Percentiles rank a stretch among this genome's conserved stretches.
Evolutionary conservation across 2,888 invertebrate genomes (phyloP).

Genomic region (Schizotus pectinicornis): DNA sequence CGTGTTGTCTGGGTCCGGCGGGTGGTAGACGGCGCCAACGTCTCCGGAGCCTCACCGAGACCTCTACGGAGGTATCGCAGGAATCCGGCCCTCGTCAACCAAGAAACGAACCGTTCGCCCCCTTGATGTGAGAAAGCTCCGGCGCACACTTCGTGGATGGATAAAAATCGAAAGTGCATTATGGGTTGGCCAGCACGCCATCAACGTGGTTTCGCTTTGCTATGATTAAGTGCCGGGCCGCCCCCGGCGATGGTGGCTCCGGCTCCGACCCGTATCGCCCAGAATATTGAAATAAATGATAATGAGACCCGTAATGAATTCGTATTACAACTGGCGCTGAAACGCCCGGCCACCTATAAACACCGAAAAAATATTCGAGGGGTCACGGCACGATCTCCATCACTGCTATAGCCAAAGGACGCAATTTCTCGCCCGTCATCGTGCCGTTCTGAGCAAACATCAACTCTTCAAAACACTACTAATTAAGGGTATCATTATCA

Average conservation of each 20-base stretch:
- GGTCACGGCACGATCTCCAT: slow-evolving; percentile 1
- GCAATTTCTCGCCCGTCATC: slow-evolving; percentile 25
- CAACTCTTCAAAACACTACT: slow-evolving; percentile 54
- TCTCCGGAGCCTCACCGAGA: slow-evolving; percentile 17
- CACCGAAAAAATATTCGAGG: slow-evolving; percentile 19
- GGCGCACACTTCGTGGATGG: neutral
- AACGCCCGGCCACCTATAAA: slow-evolving; percentile 23
- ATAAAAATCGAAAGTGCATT: slow-evolving; percentile 1
- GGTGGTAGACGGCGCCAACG: slow-evolving; percentile 57
- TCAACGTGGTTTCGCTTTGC: slow-evolving; percentile 17
- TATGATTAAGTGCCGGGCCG: slow-evolving; percentile 28
- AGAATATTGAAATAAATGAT: slow-evolving; percentile 46
- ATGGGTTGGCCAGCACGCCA: slow-evolving; percentile 16
- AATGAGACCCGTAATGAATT: slow-evolving; percentile 45
- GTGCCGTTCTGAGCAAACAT: slow-evolving; percentile 52
- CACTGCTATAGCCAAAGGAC: slow-evolving; percentile 18
- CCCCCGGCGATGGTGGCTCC: slow-evolving; percentile 24
- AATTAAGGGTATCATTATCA: slow-evolving; percentile 59
- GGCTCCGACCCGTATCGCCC: slow-evolving; percentile 16
- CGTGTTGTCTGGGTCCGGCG: slow-evolving; percentile 52
- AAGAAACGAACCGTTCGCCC: too few relatives aligned
- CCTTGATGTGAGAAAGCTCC: neutral
- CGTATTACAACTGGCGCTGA: slow-evolving; percentile 40
- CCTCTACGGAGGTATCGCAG: slow-evolving; percentile 17
- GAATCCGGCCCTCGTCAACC: slow-evolving; percentile 5